Evolutionary conservation across 2,113 vertebrate genomes (phyloP).

Genomic region (Typhlomys cinereus): DNA sequence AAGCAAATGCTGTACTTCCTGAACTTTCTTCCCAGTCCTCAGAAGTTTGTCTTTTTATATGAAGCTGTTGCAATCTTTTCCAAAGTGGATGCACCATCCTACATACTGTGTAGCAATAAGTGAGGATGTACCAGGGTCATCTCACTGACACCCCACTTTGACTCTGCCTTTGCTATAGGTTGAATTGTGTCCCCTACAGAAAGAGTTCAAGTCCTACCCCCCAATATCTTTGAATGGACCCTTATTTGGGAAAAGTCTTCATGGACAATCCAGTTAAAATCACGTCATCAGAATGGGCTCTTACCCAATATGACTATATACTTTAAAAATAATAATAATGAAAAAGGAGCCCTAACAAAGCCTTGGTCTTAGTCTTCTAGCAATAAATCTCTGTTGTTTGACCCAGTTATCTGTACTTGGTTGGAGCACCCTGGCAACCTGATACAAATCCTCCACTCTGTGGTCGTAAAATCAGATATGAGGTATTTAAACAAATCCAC

Average conservation of each 20-base stretch:
- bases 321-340: neutral
- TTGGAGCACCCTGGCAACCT: neutral
- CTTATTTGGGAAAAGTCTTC: constrained; percentile 30
- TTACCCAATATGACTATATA: neutral
- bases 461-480: constrained; percentile 13
- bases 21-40: neutral
- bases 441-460: neutral
- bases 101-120: neutral
- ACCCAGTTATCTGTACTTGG: neutral
- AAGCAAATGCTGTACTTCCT: neutral
- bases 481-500: constrained; percentile 41
- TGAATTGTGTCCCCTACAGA: neutral
- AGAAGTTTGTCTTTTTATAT: neutral
- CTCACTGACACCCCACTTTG: neutral
- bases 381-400: neutral
- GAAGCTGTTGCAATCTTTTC: neutral
- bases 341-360: neutral
- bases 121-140: neutral
- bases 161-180: neutral
- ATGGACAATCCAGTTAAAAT: neutral
- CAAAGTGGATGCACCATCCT: neutral
- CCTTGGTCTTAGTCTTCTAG: neutral
- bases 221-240: neutral
- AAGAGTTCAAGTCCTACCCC: neutral
- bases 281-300: neutral